Evolutionary conservation across 2,888 invertebrate species (phyloP).

Genomic region (Athrips mouffetella): DNA sequence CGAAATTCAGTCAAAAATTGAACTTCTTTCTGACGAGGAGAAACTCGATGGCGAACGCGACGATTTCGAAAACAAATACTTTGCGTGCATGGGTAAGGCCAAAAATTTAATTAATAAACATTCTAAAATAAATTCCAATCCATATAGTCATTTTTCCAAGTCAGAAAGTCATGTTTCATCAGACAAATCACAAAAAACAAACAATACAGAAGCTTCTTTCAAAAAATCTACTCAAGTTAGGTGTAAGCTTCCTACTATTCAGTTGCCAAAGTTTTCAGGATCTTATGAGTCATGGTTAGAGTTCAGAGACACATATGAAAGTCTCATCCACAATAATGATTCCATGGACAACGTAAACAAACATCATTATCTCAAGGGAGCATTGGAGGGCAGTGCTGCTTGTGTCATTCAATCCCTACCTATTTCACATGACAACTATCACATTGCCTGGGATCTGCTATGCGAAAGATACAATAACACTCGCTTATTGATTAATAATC

Average conservation of each 20-base stretch:
- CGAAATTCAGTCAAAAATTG: too few relatives aligned
- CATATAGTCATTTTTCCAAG: too few relatives aligned
- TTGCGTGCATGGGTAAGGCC: too few relatives aligned
- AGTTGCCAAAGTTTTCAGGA: constrained; percentile 28
- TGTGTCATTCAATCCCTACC: constrained; percentile 25
- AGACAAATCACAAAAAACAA: too few relatives aligned
- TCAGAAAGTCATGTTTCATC: too few relatives aligned
- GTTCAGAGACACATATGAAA: constrained; percentile 27
- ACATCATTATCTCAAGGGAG: constrained; percentile 28
- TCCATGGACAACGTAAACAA: constrained; percentile 30
- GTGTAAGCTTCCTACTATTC: constrained; percentile 27
- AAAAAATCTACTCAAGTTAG: constrained; percentile 4
- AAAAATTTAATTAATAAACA: too few relatives aligned
- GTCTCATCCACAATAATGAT: constrained; percentile 27
- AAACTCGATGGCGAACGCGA: too few relatives aligned
- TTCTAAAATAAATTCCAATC: too few relatives aligned
- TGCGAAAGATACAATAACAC: constrained; percentile 29
- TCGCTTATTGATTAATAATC: constrained; percentile 26
- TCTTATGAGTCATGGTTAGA: constrained; percentile 28
- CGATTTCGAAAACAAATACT: too few relatives aligned
- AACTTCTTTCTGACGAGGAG: too few relatives aligned
- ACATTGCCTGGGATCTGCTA: constrained; percentile 26
- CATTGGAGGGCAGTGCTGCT: constrained; percentile 26
- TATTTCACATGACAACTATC: constrained; percentile 24
- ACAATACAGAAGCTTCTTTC: not conserved